Base-by-base conservation (phyloP, 2,888 invertebrate species). In the Drosophila nr. perissopoda region DNA sequence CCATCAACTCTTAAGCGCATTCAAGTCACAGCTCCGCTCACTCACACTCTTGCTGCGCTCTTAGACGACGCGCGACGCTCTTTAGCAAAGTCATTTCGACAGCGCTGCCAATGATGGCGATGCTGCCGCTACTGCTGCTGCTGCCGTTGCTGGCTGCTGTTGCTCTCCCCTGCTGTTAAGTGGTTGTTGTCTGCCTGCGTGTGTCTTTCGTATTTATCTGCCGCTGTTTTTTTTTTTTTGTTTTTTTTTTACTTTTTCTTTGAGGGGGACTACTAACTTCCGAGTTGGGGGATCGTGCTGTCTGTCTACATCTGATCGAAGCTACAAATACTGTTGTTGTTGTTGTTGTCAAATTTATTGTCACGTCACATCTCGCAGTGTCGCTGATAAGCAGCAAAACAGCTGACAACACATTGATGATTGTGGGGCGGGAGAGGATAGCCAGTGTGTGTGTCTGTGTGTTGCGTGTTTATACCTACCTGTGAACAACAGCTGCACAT, bases 401-500 rank as follows among this genome's bases (percentile, higher is more conserved):
- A 77, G 77, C 76, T 79, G 76, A 75, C 66, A 78, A 48, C 54
- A 65, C 63, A 34, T 16, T 46, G 21, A 25, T 16, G 46, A 25
- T 46, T 46, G 4, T 16, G 3, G 13, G 46, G 46, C 25, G 3
- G 11, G 7, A 53, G 38, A 36, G 38, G 56, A 34, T 40, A n/a
- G 48, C 4, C 34, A 10, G 56, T 34, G 46, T 54, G 27, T 46
- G 33, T 34, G 40, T 31, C 42, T 36, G 36, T 36, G 51, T 18
- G n/a, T 69, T 69, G 56, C 54, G 27, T 56, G 48, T 51, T 40
- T 54, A 13, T 51, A 57, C 51, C 48, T 83, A 83, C 85, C 88
- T 83, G 88, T 88, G 76, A 85, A 76, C 85, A 83, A 79, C 85
- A 83, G 83, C 88, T 83, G 83, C 83, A 76, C 71, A 74, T 76